Conservation (phyloP, 2,113 vertebrate genomes). For the Hippocampus zosterae region DNA sequence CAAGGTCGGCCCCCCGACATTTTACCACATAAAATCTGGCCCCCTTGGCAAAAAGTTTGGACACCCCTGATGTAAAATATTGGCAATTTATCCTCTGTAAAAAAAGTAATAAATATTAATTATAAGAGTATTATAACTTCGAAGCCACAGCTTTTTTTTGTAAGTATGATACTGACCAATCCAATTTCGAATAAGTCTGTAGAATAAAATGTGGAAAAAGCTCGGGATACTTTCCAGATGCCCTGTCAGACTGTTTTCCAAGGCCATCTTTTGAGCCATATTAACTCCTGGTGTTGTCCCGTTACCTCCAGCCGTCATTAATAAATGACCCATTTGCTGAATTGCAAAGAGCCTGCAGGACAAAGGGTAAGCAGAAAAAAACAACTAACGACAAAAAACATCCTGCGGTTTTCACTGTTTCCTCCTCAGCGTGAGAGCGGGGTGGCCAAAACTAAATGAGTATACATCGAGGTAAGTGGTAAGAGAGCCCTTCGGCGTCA, state of each 20-base stretch:
- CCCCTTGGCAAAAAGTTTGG: too few species aligned
- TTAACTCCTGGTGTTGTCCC: constrained; percentile 58
- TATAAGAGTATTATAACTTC: neutral
- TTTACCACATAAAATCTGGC: too few species aligned
- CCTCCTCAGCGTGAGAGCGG: constrained; percentile 6
- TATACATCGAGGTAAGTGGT: neutral
- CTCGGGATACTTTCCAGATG: neutral
- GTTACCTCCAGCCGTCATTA: constrained; percentile 54
- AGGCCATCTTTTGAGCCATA: constrained; percentile 61
- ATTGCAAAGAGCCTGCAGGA: constrained; percentile 57
- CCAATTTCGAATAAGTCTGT: neutral
- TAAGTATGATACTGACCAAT: neutral
- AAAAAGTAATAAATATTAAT: neutral
- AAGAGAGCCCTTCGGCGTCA: constrained; percentile 1
- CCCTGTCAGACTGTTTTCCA: constrained; percentile 19
- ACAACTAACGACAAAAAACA: constrained; percentile 10
- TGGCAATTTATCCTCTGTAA: neutral
- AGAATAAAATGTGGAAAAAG: neutral
- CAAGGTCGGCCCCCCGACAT: too few species aligned
- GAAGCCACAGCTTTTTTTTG: too few species aligned
- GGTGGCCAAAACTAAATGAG: constrained; percentile 8
- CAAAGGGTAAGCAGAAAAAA: constrained; percentile 18
- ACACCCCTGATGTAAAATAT: too few species aligned
- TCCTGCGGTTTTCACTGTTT: constrained; percentile 22
- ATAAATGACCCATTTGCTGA: constrained; percentile 72